These are phyloP conservation scores for Neopipo cinnamomea DNA, from an alignment of 2,113 vertebrate species.

Conservation along the genomic window DNA sequence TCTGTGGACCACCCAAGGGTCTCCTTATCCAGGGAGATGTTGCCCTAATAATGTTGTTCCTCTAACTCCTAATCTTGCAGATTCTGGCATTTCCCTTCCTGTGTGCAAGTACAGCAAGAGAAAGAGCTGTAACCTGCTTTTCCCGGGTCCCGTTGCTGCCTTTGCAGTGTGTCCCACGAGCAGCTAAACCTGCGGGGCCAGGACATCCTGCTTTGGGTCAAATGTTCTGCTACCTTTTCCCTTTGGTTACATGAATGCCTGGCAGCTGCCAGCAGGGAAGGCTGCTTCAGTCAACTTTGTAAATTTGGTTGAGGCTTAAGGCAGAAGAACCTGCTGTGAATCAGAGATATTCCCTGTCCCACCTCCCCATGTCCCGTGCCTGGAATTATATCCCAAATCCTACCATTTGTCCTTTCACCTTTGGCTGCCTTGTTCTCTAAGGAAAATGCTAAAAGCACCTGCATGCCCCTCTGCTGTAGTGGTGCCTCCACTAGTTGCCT, in stretches of 20 bases:
- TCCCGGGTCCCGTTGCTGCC: not conserved
- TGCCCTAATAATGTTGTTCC: conserved; percentile 4
- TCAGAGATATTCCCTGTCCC: not conserved
- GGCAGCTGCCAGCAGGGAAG: not conserved
- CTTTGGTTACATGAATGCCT: not conserved
- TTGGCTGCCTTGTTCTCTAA: not conserved
- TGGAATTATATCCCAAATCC: not conserved
- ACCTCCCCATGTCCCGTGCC: not conserved
- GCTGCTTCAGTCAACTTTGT: not conserved
- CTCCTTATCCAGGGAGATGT: not conserved
- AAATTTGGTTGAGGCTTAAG: not conserved
- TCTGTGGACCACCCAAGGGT: not conserved
- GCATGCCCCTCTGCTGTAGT: too few relatives aligned
- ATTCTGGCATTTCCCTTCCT: conserved; percentile 2
- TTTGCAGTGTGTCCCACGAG: not conserved
- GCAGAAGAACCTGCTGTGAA: not conserved
- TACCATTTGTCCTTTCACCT: not conserved
- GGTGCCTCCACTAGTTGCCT: not conserved
- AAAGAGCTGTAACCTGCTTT: not conserved
- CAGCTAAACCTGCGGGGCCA: not conserved
- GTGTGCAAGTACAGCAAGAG: not conserved
- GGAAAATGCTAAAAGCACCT: not conserved
- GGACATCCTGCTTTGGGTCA: not conserved
- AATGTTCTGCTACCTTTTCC: not conserved
- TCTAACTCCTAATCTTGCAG: not conserved